phyloP scores from a whole-genome alignment of 2,888 invertebrate genomes.

The Lamellibrachia columna region DNA sequence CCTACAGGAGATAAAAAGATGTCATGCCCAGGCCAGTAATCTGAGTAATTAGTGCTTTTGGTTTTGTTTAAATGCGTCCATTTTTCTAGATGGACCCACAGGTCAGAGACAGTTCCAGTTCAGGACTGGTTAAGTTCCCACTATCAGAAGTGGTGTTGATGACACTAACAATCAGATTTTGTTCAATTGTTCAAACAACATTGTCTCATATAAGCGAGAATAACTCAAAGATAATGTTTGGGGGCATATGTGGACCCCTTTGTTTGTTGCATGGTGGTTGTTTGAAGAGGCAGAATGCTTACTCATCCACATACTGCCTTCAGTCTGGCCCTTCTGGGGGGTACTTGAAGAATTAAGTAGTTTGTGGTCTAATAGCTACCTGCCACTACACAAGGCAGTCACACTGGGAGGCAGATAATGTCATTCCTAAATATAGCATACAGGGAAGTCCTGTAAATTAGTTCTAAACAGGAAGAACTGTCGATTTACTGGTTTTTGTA shows the following conservation, averaged over 20 bases:
- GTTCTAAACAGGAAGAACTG: not conserved
- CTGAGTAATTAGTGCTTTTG: not conserved
- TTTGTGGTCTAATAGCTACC: not conserved
- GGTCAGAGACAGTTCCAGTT: not conserved
- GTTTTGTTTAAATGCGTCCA: not conserved
- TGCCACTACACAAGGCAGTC: not conserved
- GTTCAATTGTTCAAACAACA: not conserved
- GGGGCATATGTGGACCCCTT: not conserved
- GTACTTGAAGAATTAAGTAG: slow-evolving; percentile 3
- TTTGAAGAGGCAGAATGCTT: not conserved
- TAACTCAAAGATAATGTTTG: not conserved
- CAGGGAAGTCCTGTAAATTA: not conserved
- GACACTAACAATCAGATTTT: not conserved
- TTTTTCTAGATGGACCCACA: not conserved
- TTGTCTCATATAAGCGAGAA: not conserved
- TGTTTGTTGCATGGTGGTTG: not conserved
- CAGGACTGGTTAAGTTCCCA: not conserved
- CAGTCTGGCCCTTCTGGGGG: not conserved
- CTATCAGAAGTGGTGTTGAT: not conserved
- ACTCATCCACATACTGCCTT: not conserved
- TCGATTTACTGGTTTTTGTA: not conserved
- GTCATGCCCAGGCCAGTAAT: not conserved
- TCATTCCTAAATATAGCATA: not conserved
- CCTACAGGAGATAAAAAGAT: not conserved
- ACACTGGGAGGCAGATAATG: not conserved